Percentiles rank a stretch among this genome's conserved stretches.
Conservation (phyloP, 1,140 invertebrate species). For the Delia radicum region DNA sequence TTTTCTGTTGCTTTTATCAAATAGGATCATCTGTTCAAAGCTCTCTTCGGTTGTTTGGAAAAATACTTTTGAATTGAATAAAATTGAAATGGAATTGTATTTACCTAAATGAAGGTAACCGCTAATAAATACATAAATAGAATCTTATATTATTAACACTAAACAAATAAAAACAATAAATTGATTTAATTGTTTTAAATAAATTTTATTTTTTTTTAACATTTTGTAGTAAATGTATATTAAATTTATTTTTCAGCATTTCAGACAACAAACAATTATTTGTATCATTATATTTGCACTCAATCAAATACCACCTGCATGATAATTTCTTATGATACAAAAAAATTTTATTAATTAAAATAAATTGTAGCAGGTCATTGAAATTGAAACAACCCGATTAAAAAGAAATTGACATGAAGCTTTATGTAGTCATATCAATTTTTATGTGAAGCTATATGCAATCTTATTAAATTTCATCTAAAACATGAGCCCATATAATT, state of each 20-base stretch:
- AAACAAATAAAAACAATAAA: neutral
- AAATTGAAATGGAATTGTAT: neutral
- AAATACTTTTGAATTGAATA: neutral
- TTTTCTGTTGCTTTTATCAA: neutral
- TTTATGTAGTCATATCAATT: too few relatives aligned
- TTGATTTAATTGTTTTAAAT: neutral
- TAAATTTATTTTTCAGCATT: neutral
- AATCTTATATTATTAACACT: neutral
- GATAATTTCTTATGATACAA: neutral
- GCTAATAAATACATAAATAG: neutral
- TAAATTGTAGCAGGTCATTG: neutral
- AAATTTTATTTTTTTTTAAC: neutral
- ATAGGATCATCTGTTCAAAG: neutral
- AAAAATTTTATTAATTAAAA: neutral
- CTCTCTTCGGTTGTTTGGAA: neutral
- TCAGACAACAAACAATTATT: neutral
- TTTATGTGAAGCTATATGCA: too few relatives aligned
- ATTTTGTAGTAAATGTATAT: neutral
- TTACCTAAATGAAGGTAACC: neutral
- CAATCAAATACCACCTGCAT: neutral
- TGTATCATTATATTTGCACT: neutral
- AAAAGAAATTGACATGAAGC: too few relatives aligned
- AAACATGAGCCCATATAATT: too few relatives aligned
- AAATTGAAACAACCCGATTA: neutral
- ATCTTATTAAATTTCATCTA: too few relatives aligned